A percentile compares a stretch with the other conserved stretches of the same genome.
Conservation (phyloP, 2,113 vertebrate species). For the Panurus biarmicus region DNA sequence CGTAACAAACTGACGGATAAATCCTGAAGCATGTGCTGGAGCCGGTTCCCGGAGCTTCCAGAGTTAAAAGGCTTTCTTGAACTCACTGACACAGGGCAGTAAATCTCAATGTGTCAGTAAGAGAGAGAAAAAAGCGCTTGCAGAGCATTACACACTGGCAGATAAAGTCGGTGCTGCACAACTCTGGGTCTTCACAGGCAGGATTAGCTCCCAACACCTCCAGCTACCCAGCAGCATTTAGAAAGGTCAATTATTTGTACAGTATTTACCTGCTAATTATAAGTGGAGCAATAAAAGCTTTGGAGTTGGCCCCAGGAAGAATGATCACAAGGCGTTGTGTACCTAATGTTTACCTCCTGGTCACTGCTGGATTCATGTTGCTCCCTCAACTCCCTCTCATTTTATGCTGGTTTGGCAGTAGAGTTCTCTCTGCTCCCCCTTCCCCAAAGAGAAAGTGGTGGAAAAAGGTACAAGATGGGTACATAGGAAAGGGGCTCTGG, state of each 20-base stretch:
- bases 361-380: background rate
- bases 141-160: background rate
- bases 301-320: background rate
- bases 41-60: background rate
- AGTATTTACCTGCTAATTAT: background rate
- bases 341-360: background rate
- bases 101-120: conserved; percentile 37
- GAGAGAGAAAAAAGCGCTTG: background rate
- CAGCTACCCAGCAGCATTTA: background rate
- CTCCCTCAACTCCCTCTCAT: background rate
- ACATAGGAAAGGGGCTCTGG: background rate
- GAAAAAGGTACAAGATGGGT: background rate
- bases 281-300: background rate
- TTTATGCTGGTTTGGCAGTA: background rate
- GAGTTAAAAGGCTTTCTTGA: conserved; percentile 57
- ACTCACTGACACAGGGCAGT: conserved; percentile 35
- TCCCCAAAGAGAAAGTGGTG: background rate
- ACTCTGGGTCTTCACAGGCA: background rate
- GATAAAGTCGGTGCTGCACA: background rate
- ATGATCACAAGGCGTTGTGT: background rate
- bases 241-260: conserved; percentile 2
- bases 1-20: background rate
- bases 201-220: background rate
- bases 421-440: background rate
- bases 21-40: conserved; percentile 14